Evolutionary conservation across 2,113 vertebrate genomes (phyloP).

Genomic region (Pedetes capensis): DNA sequence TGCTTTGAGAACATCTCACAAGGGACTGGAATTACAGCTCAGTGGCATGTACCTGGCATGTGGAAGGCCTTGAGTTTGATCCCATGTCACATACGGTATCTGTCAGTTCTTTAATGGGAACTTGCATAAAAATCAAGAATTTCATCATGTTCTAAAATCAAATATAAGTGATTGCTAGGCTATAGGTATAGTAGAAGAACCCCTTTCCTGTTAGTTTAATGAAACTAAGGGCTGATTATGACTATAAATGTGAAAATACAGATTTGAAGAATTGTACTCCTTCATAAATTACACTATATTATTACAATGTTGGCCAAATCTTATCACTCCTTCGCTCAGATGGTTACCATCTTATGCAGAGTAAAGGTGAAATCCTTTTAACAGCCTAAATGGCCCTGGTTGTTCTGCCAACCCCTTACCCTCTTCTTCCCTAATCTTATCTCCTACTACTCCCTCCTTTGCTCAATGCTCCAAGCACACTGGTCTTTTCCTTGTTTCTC

Average conservation of each 20-base stretch:
- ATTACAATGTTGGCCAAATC: not conserved
- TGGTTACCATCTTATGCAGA: not conserved
- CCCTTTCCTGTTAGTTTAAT: not conserved
- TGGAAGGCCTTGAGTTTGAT: too few species aligned
- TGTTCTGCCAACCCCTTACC: not conserved
- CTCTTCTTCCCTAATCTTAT: not conserved
- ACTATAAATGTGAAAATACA: not conserved
- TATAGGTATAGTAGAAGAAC: conserved; percentile 13
- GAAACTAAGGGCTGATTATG: conserved; percentile 10
- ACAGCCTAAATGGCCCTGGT: not conserved
- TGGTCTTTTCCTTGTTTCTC: not conserved
- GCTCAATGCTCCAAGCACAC: not conserved
- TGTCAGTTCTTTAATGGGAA: not conserved
- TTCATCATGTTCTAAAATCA: conserved; percentile 27
- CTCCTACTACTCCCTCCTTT: not conserved
- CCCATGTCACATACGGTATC: too few species aligned
- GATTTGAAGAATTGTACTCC: not conserved
- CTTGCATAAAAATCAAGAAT: not conserved
- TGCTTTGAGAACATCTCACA: conserved; percentile 1
- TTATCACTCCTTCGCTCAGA: conserved; percentile 5
- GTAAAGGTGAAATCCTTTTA: not conserved
- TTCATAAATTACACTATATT: not conserved
- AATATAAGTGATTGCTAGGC: conserved; percentile 4
- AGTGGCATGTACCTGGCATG: too few species aligned
- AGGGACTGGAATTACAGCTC: too few species aligned